Conservation (phyloP, 2,888 invertebrate species). For the Tolmerus cingulatus region DNA sequence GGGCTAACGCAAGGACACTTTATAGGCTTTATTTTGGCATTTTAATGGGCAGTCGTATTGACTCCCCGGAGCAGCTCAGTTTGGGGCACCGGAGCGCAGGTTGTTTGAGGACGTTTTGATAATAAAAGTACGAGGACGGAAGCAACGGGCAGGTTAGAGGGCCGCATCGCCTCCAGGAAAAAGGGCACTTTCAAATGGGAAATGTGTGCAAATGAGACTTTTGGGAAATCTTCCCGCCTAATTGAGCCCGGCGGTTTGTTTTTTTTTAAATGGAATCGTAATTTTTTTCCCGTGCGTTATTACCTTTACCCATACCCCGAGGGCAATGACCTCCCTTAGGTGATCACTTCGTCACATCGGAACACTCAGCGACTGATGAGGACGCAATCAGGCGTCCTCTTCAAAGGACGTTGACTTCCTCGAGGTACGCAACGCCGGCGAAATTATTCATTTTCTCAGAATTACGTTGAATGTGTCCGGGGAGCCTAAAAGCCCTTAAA, state of each 20-base stretch:
- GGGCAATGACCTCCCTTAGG: background rate
- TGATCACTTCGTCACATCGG: background rate
- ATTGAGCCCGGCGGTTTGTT: slow-evolving; percentile 8
- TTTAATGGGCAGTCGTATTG: slow-evolving; percentile 13
- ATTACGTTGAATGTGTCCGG: background rate
- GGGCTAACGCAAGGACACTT: slow-evolving; percentile 27
- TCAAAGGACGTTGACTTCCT: background rate
- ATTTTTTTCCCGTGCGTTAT: background rate
- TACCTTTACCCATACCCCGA: background rate
- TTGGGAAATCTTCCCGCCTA: slow-evolving; percentile 31
- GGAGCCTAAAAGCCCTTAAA: background rate
- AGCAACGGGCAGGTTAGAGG: background rate
- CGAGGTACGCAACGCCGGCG: background rate
- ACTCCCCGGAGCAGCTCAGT: slow-evolving; percentile 13
- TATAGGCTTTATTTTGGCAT: slow-evolving; percentile 28
- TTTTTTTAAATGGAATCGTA: background rate
- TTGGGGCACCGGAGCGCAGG: background rate
- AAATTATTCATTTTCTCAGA: background rate
- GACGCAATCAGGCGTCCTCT: background rate
- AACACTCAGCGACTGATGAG: background rate
- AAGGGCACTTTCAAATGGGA: slow-evolving; percentile 1
- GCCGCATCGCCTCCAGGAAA: background rate
- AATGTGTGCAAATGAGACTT: slow-evolving; percentile 20
- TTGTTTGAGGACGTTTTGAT: slow-evolving; percentile 12
- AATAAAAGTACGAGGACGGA: slow-evolving; percentile 20